phyloP scores from a whole-genome alignment of 1,140 invertebrate species.

The Philotrypesis tridentata region DNA sequence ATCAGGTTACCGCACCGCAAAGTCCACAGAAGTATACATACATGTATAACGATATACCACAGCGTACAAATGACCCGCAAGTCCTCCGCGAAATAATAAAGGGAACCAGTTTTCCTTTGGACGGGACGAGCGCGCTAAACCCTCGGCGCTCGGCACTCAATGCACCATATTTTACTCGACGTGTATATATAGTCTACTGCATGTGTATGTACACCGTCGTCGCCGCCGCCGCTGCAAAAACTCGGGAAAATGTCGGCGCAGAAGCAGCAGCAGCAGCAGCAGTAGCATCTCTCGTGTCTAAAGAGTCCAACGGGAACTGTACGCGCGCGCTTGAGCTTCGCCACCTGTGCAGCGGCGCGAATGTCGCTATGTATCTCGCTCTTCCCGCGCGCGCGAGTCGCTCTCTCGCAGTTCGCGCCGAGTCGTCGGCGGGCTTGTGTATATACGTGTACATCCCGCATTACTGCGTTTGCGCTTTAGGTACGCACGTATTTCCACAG shows the following conservation, averaged over 20 bases:
- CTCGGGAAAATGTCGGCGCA: neutral
- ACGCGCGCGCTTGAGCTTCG: neutral
- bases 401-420: neutral
- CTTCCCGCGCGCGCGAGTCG: neutral
- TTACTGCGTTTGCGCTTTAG: neutral
- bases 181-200: too few species aligned
- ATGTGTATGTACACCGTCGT: too few species aligned
- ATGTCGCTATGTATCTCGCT: neutral
- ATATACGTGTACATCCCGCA: neutral
- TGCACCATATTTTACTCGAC: too few species aligned
- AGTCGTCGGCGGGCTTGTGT: neutral
- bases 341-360: conserved; percentile 1
- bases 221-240: neutral
- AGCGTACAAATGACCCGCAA: too few species aligned
- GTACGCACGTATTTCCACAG: too few species aligned
- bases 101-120: too few species aligned
- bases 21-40: too few species aligned
- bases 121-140: too few species aligned
- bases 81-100: too few species aligned
- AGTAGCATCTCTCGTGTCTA: conserved; percentile 39
- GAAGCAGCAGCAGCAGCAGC: conserved; percentile 37
- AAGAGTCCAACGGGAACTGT: conserved; percentile 18
- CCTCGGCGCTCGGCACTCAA: too few species aligned
- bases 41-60: too few species aligned
- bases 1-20: too few species aligned